Conservation (phyloP, 1,140 invertebrate species). For the Leptonema lineaticorne region DNA sequence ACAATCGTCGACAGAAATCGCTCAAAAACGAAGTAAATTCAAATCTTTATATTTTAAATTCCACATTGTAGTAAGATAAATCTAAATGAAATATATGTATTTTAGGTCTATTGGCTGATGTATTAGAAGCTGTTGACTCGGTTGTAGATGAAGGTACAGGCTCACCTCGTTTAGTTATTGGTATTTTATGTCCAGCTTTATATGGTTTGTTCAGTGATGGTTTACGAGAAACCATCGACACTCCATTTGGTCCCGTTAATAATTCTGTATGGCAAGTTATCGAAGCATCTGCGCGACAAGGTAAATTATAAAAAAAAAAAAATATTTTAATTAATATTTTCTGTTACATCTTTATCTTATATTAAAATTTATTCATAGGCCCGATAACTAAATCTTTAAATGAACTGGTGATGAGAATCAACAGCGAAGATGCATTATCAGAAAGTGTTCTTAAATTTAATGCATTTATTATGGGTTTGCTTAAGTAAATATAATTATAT, state of each 20-base stretch:
- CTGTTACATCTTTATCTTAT: not conserved
- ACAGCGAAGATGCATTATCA: constrained; percentile 78
- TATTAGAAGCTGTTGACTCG: constrained; percentile 67
- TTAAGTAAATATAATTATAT: constrained; percentile 69
- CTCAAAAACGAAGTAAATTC: constrained; percentile 54
- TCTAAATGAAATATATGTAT: constrained; percentile 27
- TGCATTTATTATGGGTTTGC: constrained; percentile 83
- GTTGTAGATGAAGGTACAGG: constrained; percentile 57
- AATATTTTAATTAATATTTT: not conserved
- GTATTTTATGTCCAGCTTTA: constrained; percentile 78
- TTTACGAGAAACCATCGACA: constrained; percentile 75
- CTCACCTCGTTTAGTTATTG: constrained; percentile 70
- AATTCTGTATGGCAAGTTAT: constrained; percentile 89
- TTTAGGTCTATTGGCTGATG: constrained; percentile 64
- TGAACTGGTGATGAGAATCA: constrained; percentile 82
- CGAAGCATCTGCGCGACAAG: constrained; percentile 85
- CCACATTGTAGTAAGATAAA: not conserved
- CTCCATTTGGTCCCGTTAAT: constrained; percentile 81
- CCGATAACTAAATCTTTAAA: constrained; percentile 82
- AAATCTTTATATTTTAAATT: not conserved
- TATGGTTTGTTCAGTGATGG: constrained; percentile 83
- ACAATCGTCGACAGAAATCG: constrained; percentile 49
- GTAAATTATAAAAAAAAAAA: constrained; percentile 44
- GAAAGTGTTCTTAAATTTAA: constrained; percentile 87
- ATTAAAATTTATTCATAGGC: constrained; percentile 49